Evolutionary conservation across 2,888 invertebrate species (phyloP).

Genomic region (Zaprionus obscuricornis): DNA sequence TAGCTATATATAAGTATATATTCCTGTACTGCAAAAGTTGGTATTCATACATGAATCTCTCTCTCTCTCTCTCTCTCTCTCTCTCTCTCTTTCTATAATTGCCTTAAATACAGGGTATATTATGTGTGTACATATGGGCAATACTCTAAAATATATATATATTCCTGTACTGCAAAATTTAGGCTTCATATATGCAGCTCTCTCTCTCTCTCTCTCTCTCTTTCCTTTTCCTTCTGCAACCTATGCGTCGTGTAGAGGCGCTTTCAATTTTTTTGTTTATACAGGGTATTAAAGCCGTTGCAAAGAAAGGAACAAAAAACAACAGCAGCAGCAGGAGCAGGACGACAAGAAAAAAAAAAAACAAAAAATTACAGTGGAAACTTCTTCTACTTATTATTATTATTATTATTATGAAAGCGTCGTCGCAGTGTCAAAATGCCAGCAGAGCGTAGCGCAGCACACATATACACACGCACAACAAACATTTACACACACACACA

Average conservation of each 20-base stretch:
- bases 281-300: slow-evolving; percentile 8
- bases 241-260: background rate
- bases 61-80: background rate
- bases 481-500: background rate
- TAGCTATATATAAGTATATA: too few species aligned
- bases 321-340: background rate
- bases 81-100: background rate
- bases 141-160: too few species aligned
- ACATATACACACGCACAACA: background rate
- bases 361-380: slow-evolving; percentile 30
- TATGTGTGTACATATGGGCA: too few species aligned
- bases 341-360: slow-evolving; percentile 1
- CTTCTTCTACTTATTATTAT: too few species aligned
- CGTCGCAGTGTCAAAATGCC: slow-evolving; percentile 42
- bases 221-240: background rate
- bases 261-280: background rate
- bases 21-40: too few species aligned
- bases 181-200: too few species aligned
- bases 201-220: too few species aligned
- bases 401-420: slow-evolving; percentile 56
- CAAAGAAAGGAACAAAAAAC: slow-evolving; percentile 2
- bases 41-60: background rate
- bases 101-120: too few species aligned
- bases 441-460: slow-evolving; percentile 29
- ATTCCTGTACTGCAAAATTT: too few species aligned